Evolutionary conservation across 2,888 invertebrate species (phyloP).

Genomic region (Rhagophthalmus giganteus): DNA sequence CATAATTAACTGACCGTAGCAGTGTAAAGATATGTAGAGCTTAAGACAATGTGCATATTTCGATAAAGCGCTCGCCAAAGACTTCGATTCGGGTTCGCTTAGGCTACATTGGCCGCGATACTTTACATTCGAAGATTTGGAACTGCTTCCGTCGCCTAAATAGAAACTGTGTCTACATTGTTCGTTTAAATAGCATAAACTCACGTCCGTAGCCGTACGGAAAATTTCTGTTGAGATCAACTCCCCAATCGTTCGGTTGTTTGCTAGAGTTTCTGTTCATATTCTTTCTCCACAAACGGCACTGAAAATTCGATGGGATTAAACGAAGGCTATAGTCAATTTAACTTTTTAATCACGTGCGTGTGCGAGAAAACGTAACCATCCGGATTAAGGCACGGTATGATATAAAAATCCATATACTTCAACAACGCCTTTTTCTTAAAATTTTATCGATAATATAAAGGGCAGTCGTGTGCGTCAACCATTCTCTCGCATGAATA

Average conservation of each 20-base stretch:
- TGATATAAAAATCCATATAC: constrained; percentile 37
- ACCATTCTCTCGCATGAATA: constrained; percentile 41
- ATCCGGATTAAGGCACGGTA: constrained; percentile 41
- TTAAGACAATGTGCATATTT: constrained; percentile 31
- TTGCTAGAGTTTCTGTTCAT: constrained; percentile 31
- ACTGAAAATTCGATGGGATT: neutral
- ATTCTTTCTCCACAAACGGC: constrained; percentile 32
- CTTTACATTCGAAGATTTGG: constrained; percentile 21
- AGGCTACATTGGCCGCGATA: constrained; percentile 35
- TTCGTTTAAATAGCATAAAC: neutral
- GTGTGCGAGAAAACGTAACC: constrained; percentile 39
- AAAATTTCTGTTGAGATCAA: constrained; percentile 41
- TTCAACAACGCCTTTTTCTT: constrained; percentile 22
- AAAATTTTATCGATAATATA: constrained; percentile 36
- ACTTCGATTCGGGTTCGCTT: constrained; percentile 42
- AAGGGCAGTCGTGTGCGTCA: constrained; percentile 34
- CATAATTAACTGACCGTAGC: constrained; percentile 37
- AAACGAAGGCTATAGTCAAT: too few relatives aligned
- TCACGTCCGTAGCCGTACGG: constrained; percentile 37
- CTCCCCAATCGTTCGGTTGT: too few relatives aligned
- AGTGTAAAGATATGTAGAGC: constrained; percentile 38
- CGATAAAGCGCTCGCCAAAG: constrained; percentile 37
- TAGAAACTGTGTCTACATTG: neutral
- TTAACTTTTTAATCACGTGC: too few relatives aligned
- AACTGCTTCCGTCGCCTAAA: constrained; percentile 32